Conservation (phyloP, 2,113 vertebrate genomes). For the Tupaia tana region DNA sequence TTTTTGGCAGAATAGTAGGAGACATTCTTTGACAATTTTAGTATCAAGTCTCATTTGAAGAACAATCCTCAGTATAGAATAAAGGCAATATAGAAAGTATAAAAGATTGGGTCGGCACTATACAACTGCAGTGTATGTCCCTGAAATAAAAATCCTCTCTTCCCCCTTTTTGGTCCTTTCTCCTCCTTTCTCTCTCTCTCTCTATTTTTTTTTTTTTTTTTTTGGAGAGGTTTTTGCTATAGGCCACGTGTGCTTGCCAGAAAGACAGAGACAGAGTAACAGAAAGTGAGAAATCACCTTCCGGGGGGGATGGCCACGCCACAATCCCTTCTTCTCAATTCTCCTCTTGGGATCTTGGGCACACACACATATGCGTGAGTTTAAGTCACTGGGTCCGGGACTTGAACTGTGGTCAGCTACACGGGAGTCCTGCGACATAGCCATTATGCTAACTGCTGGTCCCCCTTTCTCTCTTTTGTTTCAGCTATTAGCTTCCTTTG, state of each 20-base stretch:
- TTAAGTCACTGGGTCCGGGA: no score
- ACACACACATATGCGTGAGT: no score
- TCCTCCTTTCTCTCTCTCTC: rapidly evolving
- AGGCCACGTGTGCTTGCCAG: no score
- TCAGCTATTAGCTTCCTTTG: not conserved
- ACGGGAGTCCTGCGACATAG: no score
- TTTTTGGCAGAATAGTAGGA: not conserved
- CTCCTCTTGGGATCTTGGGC: no score
- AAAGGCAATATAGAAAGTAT: not conserved
- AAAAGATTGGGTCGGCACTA: not conserved
- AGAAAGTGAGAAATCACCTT: no score
- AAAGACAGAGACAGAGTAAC: no score
- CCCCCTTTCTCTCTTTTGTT: not conserved
- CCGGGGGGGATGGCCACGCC: no score
- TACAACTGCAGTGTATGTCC: not conserved
- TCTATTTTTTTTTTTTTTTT: not conserved
- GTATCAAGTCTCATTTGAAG: not conserved
- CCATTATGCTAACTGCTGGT: no score
- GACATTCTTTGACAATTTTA: not conserved
- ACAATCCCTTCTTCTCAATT: rapidly evolving
- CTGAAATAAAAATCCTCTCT: not conserved
- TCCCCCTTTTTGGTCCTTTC: not conserved
- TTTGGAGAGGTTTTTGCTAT: no score
- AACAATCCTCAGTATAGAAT: not conserved
- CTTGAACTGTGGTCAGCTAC: no score